Percentiles rank a stretch among this genome's conserved stretches.
These are phyloP conservation scores for Glaucomys volans DNA, from an alignment of 2,113 vertebrate species.

Conservation along the genomic window DNA sequence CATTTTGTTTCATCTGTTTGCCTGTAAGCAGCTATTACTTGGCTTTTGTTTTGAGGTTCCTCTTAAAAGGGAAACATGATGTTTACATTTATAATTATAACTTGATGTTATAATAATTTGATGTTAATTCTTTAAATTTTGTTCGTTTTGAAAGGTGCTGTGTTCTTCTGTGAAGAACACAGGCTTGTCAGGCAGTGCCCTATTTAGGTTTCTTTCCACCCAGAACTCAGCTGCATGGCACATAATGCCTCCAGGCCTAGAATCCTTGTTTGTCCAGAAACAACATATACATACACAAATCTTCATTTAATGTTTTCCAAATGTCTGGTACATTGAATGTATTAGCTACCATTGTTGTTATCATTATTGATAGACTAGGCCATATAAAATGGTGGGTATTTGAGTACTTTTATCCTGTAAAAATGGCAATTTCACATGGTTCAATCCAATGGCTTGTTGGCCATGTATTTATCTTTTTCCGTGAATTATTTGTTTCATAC, in stretches of 20 bases:
- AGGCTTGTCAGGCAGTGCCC: background rate
- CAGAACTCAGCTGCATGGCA: background rate
- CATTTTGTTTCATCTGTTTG: slow-evolving; percentile 35
- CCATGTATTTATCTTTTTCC: background rate
- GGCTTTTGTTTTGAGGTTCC: background rate
- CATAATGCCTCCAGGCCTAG: background rate
- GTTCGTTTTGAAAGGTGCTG: background rate
- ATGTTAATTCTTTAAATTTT: slow-evolving; percentile 32
- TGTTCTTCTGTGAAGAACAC: background rate
- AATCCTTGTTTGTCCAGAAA: background rate
- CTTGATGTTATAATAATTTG: background rate
- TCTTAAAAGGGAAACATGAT: background rate
- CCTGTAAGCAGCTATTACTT: background rate
- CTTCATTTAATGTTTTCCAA: background rate
- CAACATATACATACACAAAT: background rate
- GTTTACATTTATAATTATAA: slow-evolving; percentile 12
- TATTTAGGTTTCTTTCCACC: background rate
- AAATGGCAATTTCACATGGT: background rate
- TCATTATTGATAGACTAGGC: background rate
- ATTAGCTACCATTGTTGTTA: background rate
- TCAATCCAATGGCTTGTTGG: background rate
- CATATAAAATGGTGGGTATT: background rate
- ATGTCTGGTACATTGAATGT: background rate
- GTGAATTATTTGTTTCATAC: background rate
- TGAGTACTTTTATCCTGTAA: background rate